Evolutionary conservation across 2,113 vertebrate species (phyloP).

Genomic region (Petromus typicus): DNA sequence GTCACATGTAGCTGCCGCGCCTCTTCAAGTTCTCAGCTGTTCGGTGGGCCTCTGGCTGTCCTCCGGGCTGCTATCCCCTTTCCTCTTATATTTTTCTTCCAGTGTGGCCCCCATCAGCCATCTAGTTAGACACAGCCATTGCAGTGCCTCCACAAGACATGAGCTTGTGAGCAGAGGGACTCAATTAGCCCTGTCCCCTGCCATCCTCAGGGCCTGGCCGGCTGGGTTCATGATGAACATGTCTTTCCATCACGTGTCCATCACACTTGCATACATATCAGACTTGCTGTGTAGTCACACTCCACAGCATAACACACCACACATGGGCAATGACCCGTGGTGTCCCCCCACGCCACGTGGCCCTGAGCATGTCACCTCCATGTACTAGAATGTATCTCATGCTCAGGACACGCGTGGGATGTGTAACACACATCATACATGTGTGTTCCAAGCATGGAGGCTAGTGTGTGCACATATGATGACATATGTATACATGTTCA

Average conservation of each 20-base stretch:
- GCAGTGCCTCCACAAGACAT: rapidly evolving
- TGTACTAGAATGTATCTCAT: too few relatives aligned
- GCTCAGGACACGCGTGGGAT: not conserved
- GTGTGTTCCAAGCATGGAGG: not conserved
- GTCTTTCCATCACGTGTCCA: not conserved
- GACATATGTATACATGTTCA: not conserved
- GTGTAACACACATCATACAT: not conserved
- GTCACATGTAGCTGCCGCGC: rapidly evolving
- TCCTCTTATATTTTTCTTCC: not conserved
- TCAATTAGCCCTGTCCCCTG: not conserved
- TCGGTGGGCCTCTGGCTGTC: not conserved
- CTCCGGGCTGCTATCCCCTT: rapidly evolving
- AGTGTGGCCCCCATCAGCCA: too few relatives aligned
- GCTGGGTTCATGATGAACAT: not conserved
- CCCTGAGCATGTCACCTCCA: not conserved
- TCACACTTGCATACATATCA: not conserved
- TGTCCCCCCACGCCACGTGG: not conserved
- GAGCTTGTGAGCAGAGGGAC: not conserved
- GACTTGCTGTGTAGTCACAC: not conserved
- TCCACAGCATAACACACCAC: not conserved
- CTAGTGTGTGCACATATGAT: not conserved
- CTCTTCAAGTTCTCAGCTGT: not conserved
- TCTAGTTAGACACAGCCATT: rapidly evolving
- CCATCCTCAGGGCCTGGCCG: not conserved
- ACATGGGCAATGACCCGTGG: rapidly evolving